phyloP scores from a whole-genome alignment of 2,797 vertebrate genomes.

The Gadopsis bispinosus region DNA sequence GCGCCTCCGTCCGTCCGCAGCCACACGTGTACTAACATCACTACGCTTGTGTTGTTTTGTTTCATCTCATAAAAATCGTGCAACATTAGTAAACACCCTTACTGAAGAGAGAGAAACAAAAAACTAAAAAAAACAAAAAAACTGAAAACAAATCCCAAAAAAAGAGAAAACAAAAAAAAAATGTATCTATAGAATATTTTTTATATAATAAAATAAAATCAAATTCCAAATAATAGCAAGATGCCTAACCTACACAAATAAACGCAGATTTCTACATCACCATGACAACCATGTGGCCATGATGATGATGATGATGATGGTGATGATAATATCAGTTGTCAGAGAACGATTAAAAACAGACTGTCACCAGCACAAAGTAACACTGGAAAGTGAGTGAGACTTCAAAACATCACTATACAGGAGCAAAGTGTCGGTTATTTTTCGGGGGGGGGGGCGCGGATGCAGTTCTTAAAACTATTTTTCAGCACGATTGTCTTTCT shows the following conservation, averaged over 20 bases:
- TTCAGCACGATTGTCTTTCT: constrained; percentile 90
- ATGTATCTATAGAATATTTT: constrained; percentile 87
- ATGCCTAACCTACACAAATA: constrained; percentile 83
- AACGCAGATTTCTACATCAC: constrained; percentile 81
- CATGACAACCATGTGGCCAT: constrained; percentile 66
- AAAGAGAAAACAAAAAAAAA: constrained; percentile 77
- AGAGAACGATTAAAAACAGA: constrained; percentile 84
- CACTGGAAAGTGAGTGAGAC: constrained; percentile 90
- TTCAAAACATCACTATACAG: constrained; percentile 87
- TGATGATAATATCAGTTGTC: constrained; percentile 73
- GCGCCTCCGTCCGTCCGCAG: constrained; percentile 73
- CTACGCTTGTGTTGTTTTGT: constrained; percentile 76
- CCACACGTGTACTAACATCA: constrained; percentile 78
- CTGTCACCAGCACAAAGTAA: constrained; percentile 94
- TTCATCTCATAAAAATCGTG: constrained; percentile 87
- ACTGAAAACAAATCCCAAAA: constrained; percentile 74
- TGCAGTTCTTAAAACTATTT: constrained; percentile 63
- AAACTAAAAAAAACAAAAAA: constrained; percentile 41
- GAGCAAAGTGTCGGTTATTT: constrained; percentile 72
- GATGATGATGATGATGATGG: constrained; percentile 75
- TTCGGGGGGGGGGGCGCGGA: background rate
- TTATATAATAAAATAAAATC: constrained; percentile 81
- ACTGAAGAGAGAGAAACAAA: constrained; percentile 78
- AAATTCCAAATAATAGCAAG: constrained; percentile 81
- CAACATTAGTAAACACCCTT: constrained; percentile 92